Conservation (phyloP, 1,140 invertebrate genomes). For the Mesaphorura yosii region DNA sequence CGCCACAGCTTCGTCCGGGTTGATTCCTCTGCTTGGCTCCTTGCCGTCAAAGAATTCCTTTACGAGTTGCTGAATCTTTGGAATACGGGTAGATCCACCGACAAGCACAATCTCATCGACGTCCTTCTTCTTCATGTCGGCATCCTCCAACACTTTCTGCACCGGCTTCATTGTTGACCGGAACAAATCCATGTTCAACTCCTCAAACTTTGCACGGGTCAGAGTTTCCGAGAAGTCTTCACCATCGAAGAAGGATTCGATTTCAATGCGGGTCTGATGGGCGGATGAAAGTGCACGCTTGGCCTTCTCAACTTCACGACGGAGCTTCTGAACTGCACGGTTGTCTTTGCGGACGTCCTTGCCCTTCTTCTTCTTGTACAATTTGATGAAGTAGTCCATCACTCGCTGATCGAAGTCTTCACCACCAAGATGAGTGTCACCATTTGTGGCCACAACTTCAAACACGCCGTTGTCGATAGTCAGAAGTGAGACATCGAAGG, state of each 20-base stretch:
- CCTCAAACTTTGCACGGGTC: conserved; percentile 98
- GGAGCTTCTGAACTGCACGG: conserved; percentile 80
- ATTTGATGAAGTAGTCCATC: conserved; percentile 96
- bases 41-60: conserved; percentile 98
- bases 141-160: conserved; percentile 94
- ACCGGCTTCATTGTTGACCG: conserved; percentile 96
- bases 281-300: conserved; percentile 90
- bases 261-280: conserved; percentile 95
- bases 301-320: conserved; percentile 94
- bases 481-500: conserved; percentile 96
- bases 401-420: conserved; percentile 98
- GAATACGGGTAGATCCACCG: conserved; percentile 97
- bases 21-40: conserved; percentile 89
- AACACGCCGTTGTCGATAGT: conserved; percentile 97
- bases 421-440: conserved; percentile 95
- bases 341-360: conserved; percentile 88
- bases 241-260: conserved; percentile 97
- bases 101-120: conserved; percentile 98
- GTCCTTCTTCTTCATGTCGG: conserved; percentile 97
- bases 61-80: conserved; percentile 95
- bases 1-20: conserved; percentile 95
- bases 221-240: conserved; percentile 99
- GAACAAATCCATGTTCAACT: conserved; percentile 74
- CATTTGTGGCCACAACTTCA: conserved; percentile 90
- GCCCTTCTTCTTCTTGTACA: conserved; percentile 98